Conservation (phyloP, 2,888 invertebrate species). For the Crocallis elinguaria region DNA sequence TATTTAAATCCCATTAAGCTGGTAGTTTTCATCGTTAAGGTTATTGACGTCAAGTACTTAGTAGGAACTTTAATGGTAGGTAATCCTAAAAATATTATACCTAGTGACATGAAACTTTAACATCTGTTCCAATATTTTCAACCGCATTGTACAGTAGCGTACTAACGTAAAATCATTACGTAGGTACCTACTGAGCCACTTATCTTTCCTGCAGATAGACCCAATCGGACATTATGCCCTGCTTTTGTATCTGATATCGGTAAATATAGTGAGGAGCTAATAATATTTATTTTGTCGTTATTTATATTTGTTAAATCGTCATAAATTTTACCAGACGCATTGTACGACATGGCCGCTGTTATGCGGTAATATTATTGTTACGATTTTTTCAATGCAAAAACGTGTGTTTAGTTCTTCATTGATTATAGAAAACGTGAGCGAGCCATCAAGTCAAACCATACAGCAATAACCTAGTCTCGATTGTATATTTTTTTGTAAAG, state of each 20-base stretch:
- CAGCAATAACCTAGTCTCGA: slow-evolving; percentile 5
- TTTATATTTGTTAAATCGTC: slow-evolving; percentile 20
- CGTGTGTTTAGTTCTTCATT: slow-evolving; percentile 23
- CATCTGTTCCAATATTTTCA: slow-evolving; percentile 20
- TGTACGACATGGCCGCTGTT: slow-evolving; percentile 13
- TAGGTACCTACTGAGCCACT: slow-evolving; percentile 11
- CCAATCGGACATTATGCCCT: slow-evolving; percentile 38
- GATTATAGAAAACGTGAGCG: slow-evolving; percentile 27
- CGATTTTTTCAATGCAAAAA: slow-evolving; percentile 25
- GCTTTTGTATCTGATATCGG: slow-evolving; percentile 37
- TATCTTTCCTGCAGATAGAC: slow-evolving; percentile 18
- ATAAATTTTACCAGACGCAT: slow-evolving; percentile 18
- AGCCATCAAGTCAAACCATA: slow-evolving; percentile 1
- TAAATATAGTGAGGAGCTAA: slow-evolving; percentile 32
- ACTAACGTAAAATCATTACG: slow-evolving; percentile 22
- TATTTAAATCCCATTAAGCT: neutral
- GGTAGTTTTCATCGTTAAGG: too few relatives aligned
- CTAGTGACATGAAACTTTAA: neutral
- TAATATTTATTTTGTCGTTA: slow-evolving; percentile 32
- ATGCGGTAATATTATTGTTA: slow-evolving; percentile 15
- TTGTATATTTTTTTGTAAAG: slow-evolving; percentile 4
- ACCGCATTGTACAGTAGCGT: slow-evolving; percentile 2
- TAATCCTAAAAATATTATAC: neutral
- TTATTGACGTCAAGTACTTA: neutral
- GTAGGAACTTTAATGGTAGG: neutral